phyloP scores from a whole-genome alignment of 1,140 invertebrate species.

The Heterodera carotae region DNA sequence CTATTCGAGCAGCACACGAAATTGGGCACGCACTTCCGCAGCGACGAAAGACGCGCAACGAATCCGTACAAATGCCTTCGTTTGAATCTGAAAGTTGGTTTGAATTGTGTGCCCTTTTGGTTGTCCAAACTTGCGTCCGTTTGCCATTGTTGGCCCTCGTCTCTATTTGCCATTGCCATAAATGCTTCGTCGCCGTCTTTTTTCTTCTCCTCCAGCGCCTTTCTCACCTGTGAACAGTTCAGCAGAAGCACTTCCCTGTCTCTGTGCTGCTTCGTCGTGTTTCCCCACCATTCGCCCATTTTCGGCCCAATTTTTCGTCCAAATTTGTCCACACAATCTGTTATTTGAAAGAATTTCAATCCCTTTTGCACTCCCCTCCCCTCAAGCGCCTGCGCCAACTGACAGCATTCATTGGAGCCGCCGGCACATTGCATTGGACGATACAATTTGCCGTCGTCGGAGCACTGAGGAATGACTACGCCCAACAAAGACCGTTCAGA shows the following conservation, averaged over 20 bases:
- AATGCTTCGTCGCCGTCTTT: slow-evolving; percentile 7
- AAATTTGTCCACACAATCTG: slow-evolving; percentile 25
- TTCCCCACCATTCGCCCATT: neutral
- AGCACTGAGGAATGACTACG: slow-evolving; percentile 37
- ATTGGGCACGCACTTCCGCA: slow-evolving; percentile 43
- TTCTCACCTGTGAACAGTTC: slow-evolving; percentile 7
- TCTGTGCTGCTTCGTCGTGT: slow-evolving; percentile 12
- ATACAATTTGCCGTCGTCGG: slow-evolving; percentile 31
- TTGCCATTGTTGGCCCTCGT: too few relatives aligned
- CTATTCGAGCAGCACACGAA: slow-evolving; percentile 38
- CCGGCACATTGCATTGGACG: slow-evolving; percentile 37
- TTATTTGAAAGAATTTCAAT: neutral
- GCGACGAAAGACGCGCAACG: slow-evolving; percentile 25
- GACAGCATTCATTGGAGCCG: slow-evolving; percentile 37
- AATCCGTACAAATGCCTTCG: slow-evolving; percentile 40
- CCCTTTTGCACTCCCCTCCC: slow-evolving; percentile 14
- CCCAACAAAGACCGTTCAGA: neutral
- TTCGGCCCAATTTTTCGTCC: slow-evolving; percentile 8
- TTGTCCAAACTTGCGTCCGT: neutral
- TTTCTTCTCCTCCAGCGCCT: neutral
- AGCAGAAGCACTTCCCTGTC: neutral
- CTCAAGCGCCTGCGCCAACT: slow-evolving; percentile 31
- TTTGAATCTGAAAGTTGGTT: neutral
- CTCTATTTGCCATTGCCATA: neutral
- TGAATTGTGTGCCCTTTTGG: neutral